These are phyloP conservation scores for Hirundo rustica DNA, from an alignment of 2,797 vertebrate genomes.

Conservation along the genomic window DNA sequence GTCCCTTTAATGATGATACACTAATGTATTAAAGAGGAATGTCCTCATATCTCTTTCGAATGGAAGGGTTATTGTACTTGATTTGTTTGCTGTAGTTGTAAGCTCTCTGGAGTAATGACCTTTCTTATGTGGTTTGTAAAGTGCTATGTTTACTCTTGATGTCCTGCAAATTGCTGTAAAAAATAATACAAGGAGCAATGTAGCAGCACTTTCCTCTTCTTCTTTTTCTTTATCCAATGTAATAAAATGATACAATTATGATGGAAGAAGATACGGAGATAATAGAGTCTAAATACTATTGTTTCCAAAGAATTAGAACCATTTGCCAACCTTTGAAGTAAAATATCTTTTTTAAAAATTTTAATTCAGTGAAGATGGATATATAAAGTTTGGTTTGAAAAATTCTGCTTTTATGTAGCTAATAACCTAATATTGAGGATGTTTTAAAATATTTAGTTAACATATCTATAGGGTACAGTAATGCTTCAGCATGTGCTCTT, in stretches of 20 bases:
- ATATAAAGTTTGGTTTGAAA: not conserved
- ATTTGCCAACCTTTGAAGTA: not conserved
- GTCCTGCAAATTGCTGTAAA: constrained; percentile 21
- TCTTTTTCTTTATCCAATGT: not conserved
- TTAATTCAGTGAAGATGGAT: not conserved
- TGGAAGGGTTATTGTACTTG: not conserved
- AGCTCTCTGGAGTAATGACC: not conserved
- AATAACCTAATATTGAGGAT: not conserved
- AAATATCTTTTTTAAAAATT: not conserved
- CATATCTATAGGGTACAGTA: not conserved
- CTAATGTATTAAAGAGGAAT: not conserved
- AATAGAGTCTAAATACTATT: not conserved
- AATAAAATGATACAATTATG: not conserved
- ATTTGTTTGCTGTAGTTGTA: constrained; percentile 10
- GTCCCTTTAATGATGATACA: not conserved
- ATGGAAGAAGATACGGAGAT: not conserved
- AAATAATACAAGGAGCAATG: not conserved
- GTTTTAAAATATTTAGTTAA: not conserved
- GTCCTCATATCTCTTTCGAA: not conserved
- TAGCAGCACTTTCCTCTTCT: not conserved
- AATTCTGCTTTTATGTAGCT: not conserved
- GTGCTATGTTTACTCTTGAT: not conserved
- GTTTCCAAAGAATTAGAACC: not conserved
- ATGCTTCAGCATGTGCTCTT: not conserved
- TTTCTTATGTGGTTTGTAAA: not conserved